Base-by-base conservation (phyloP, 2,797 vertebrate species). In the Protonibea diacanthus region DNA sequence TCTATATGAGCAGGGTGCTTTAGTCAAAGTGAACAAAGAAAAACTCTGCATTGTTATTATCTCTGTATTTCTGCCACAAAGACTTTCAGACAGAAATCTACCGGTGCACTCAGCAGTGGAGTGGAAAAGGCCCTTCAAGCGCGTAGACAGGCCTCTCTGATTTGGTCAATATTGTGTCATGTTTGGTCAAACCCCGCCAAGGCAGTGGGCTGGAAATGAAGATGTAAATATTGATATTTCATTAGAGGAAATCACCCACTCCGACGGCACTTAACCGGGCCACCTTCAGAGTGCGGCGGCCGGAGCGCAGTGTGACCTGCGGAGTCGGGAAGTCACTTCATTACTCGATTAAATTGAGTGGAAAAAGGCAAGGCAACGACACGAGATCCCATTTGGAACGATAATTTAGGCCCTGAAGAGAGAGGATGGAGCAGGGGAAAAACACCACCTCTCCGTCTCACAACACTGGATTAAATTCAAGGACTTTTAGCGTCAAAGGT, bases 171-270 rank as follows among this genome's bases (percentile, higher is more conserved):
- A 95, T 94, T 92, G 93, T 94, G 93, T 94, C 94, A 93, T 95
- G 94, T 95, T 94, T 95, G 92, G 93, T 94, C 92, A 94, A 94
- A 94, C 90, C 90, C 88, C 74, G 68, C 91, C 88, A 90, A 90
- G 89, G 91, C 94, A 92, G 91, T 86, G 91, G 89, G 91, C 92
- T 94, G 94, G 93, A 95, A 96, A 94, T 95, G 90, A 95, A 95
- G 94, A 95, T 94, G 94, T 95, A 95, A 96, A 96, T 95, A 95
- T 96, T 95, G 95, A 96, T 95, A 95, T 95, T 96, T 95, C 94
- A 95, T 95, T 95, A 95, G 92, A 82, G 93, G 88, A 94, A 95
- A 94, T 95, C 94, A 91, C 90, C 92, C 91, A 92, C 93, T 95
- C 90, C 71, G 92, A 86, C 82, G 88, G 94, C 93, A 94, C 93